Conservation (phyloP, 1,140 invertebrate genomes). For the Pogonus chalceus region DNA sequence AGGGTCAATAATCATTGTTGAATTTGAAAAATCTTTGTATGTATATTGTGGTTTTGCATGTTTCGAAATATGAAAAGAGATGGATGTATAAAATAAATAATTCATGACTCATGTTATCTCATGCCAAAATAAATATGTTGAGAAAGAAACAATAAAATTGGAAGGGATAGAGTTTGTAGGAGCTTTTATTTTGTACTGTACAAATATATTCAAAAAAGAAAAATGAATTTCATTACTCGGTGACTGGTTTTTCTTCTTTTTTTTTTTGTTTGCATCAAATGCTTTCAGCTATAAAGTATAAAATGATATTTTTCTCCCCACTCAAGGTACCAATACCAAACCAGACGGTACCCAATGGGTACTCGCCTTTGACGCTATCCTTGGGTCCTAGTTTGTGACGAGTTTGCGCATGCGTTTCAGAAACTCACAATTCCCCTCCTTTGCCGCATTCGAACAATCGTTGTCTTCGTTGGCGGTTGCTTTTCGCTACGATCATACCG, state of each 20-base stretch:
- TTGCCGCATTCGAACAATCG: conserved; percentile 4
- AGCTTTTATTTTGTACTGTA: background rate
- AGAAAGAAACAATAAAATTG: background rate
- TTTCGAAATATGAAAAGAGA: too few relatives aligned
- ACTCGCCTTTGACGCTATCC: background rate
- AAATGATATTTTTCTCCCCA: background rate
- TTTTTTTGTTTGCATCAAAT: background rate
- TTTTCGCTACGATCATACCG: too few relatives aligned
- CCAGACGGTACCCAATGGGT: conserved; percentile 4
- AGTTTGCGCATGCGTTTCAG: background rate
- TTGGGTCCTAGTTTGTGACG: background rate
- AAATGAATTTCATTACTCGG: background rate
- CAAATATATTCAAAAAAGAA: background rate
- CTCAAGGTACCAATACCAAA: background rate
- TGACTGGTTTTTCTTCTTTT: background rate
- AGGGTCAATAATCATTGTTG: too few relatives aligned
- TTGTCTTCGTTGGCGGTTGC: background rate
- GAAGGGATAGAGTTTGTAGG: background rate
- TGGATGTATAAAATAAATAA: too few relatives aligned
- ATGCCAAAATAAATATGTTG: background rate
- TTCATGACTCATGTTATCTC: too few relatives aligned
- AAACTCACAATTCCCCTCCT: background rate
- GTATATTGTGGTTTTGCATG: too few relatives aligned
- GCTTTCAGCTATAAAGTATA: background rate
- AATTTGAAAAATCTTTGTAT: too few relatives aligned